Evolutionary conservation across 2,797 vertebrate genomes (phyloP).

Genomic region (Macropodus opercularis): DNA sequence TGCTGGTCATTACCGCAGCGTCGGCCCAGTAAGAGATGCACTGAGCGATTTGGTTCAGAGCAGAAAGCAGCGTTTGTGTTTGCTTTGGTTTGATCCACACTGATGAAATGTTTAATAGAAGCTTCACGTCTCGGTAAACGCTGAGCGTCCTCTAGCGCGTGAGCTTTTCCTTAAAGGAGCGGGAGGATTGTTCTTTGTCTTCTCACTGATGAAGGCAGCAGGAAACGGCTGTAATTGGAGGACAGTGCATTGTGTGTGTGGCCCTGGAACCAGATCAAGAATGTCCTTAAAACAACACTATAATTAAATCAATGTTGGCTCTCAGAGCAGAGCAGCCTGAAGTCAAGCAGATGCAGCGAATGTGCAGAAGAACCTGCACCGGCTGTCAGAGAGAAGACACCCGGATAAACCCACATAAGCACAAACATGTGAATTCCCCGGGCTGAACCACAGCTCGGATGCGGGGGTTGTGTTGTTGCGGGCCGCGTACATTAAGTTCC

Average conservation of each 20-base stretch:
- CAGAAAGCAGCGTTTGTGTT: neutral
- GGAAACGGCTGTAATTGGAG: conserved; percentile 75
- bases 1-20: conserved; percentile 52
- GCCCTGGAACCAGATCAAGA: conserved; percentile 69
- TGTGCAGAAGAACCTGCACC: neutral
- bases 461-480: too few relatives aligned
- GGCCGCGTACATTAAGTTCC: too few relatives aligned
- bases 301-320: conserved; percentile 1
- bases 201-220: conserved; percentile 58
- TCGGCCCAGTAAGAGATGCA: conserved; percentile 27
- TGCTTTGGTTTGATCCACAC: neutral
- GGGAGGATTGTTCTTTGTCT: conserved; percentile 8
- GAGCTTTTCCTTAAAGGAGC: conserved; percentile 37
- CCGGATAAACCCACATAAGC: too few relatives aligned
- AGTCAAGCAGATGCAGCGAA: neutral
- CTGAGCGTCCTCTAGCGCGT: too few relatives aligned
- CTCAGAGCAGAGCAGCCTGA: neutral
- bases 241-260: conserved; percentile 71
- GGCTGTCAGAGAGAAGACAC: too few relatives aligned
- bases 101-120: neutral
- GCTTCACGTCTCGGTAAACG: neutral
- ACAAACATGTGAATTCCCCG: too few relatives aligned
- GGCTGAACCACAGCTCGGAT: too few relatives aligned
- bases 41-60: conserved; percentile 25
- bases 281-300: conserved; percentile 58